phyloP scores from a whole-genome alignment of 2,888 invertebrate species.

The Apoda limacodes region DNA sequence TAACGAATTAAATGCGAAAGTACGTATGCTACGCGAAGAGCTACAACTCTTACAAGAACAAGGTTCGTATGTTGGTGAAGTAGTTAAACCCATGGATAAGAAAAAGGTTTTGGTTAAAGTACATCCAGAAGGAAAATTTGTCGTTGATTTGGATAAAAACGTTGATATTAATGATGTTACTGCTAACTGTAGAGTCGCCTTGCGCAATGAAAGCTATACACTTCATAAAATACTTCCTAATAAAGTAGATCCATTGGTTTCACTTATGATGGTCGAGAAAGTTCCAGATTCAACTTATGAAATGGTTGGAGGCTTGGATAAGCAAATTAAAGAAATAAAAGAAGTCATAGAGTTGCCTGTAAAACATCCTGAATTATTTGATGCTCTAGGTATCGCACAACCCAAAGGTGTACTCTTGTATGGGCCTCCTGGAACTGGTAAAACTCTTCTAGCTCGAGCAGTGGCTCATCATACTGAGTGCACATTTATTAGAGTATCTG shows the following conservation, averaged over 20 bases:
- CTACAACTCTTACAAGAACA: constrained; percentile 96
- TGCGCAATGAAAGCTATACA: constrained; percentile 98
- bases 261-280: constrained; percentile 99
- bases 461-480: constrained; percentile 99
- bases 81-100: constrained; percentile 99
- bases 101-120: constrained; percentile 99
- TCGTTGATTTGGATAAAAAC: constrained; percentile 98
- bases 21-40: constrained; percentile 97
- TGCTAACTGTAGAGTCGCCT: constrained; percentile 96
- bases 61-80: constrained; percentile 99
- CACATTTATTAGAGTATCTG: constrained; percentile 98
- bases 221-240: constrained; percentile 98
- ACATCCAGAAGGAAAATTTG: constrained; percentile 99
- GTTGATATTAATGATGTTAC: constrained; percentile 98
- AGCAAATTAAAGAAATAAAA: constrained; percentile 99
- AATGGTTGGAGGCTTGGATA: constrained; percentile 99
- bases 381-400: constrained; percentile 98
- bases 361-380: constrained; percentile 99
- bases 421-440: constrained; percentile 96
- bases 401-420: constrained; percentile 98
- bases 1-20: constrained; percentile 99
- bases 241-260: constrained; percentile 98
- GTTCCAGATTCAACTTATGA: constrained; percentile 99
- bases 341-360: constrained; percentile 99
- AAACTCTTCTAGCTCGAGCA: constrained; percentile 96